A percentile compares a stretch with the other conserved stretches of the same genome.
These are phyloP conservation scores for Coturnix japonica DNA, from an alignment of 2,113 vertebrate genomes.

Conservation along the genomic window DNA sequence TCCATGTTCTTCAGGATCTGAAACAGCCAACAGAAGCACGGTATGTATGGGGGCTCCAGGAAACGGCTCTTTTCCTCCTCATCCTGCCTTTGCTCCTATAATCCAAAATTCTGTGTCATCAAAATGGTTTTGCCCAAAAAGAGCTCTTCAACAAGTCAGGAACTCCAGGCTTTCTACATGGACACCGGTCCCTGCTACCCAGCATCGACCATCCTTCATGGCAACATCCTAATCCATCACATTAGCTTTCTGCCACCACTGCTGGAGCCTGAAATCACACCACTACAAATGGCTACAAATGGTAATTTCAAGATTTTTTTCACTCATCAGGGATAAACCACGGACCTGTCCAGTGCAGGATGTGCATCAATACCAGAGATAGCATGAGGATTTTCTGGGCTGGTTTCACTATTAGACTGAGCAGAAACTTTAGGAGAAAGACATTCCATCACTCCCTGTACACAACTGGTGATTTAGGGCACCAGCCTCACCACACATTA, in stretches of 20 bases:
- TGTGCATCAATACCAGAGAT: neutral
- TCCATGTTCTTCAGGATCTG: conserved; percentile 95
- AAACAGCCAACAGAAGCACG: conserved; percentile 38
- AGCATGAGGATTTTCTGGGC: neutral
- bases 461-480: neutral
- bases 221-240: neutral
- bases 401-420: neutral
- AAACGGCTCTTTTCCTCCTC: neutral
- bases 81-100: neutral
- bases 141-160: neutral
- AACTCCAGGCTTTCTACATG: neutral
- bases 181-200: neutral
- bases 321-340: neutral
- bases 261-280: neutral
- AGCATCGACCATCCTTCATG: neutral
- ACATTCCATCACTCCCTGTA: neutral
- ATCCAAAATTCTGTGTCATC: neutral
- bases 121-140: neutral
- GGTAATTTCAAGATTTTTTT: neutral
- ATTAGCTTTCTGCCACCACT: neutral
- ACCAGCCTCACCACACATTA: neutral
- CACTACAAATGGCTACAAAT: neutral
- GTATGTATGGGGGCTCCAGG: neutral
- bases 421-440: neutral
- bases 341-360: neutral